These are phyloP conservation scores for Polyodon spathula DNA, from an alignment of 2,113 vertebrate genomes.

Conservation along the genomic window DNA sequence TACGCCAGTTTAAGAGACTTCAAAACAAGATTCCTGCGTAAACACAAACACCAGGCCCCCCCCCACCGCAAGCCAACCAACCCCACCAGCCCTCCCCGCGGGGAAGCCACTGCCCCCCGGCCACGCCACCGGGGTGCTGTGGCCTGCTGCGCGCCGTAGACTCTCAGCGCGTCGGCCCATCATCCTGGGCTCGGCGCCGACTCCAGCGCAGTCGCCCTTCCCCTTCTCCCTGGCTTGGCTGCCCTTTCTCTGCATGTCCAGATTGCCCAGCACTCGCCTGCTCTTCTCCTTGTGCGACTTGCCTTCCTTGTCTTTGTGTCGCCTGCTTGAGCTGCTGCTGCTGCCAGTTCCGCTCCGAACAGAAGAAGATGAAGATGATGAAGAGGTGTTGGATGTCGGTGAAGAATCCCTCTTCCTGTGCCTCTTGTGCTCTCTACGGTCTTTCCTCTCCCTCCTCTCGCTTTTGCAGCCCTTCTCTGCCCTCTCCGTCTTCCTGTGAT, in stretches of 20 bases:
- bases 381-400: background rate
- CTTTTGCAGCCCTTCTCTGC: conserved; percentile 30
- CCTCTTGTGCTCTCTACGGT: conserved; percentile 28
- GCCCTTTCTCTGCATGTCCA: conserved; percentile 67
- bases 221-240: conserved; percentile 58
- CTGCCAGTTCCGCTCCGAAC: conserved; percentile 28
- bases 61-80: too few relatives aligned
- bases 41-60: too few relatives aligned
- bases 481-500: conserved; percentile 17
- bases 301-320: conserved; percentile 44
- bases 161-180: too few relatives aligned
- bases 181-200: conserved; percentile 30
- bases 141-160: too few relatives aligned
- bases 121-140: too few relatives aligned
- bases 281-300: conserved; percentile 71
- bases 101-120: conserved; percentile 12
- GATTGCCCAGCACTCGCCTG: conserved; percentile 62
- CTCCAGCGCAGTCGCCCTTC: conserved; percentile 29
- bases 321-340: conserved; percentile 21
- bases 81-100: conserved; percentile 15
- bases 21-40: too few relatives aligned
- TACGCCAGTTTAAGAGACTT: too few relatives aligned
- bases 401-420: conserved; percentile 28
- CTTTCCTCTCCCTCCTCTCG: conserved; percentile 23
- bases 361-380: conserved; percentile 22